phyloP scores from a whole-genome alignment of 2,888 invertebrate species.

The Caenorhabditis wallacei region DNA sequence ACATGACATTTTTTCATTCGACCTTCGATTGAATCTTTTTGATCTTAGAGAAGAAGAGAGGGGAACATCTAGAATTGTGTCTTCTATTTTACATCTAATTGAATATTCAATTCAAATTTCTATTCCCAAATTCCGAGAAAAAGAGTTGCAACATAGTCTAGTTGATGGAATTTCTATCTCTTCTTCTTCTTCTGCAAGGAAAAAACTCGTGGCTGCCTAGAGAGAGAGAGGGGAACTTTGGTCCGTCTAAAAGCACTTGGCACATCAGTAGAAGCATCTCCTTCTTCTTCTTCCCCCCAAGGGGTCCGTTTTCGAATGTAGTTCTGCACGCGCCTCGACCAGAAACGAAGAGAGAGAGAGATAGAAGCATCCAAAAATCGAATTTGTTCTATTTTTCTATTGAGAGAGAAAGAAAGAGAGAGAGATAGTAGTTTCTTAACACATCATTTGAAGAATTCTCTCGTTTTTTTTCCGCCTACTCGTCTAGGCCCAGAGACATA shows the following conservation, averaged over 20 bases:
- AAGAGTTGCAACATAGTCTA: conserved; percentile 24
- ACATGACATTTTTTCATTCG: too few species aligned
- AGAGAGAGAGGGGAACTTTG: conserved; percentile 52
- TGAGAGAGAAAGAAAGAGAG: too few species aligned
- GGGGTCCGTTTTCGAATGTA: conserved; percentile 28
- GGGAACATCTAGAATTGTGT: conserved; percentile 4
- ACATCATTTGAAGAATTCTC: conserved; percentile 42
- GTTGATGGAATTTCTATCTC: neutral
- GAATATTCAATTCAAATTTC: neutral
- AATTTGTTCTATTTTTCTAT: conserved; percentile 35
- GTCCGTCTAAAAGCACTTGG: conserved; percentile 17
- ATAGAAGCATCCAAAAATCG: conserved; percentile 43
- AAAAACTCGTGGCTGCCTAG: conserved; percentile 9
- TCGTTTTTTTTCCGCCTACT: conserved; percentile 37
- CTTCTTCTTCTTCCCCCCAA: neutral
- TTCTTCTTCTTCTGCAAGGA: neutral
- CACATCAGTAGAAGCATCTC: neutral
- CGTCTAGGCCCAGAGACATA: neutral
- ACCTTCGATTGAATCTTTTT: neutral
- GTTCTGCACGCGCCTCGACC: conserved; percentile 51
- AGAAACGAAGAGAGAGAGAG: too few species aligned
- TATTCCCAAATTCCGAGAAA: too few species aligned
- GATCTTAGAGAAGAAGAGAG: neutral
- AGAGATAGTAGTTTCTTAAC: conserved; percentile 21
- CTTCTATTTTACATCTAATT: neutral